Percentiles rank a stretch among this genome's conserved stretches.
These are phyloP conservation scores for Xiphorhynchus erythropygius DNA, from an alignment of 2,797 vertebrate species.

Conservation along the genomic window DNA sequence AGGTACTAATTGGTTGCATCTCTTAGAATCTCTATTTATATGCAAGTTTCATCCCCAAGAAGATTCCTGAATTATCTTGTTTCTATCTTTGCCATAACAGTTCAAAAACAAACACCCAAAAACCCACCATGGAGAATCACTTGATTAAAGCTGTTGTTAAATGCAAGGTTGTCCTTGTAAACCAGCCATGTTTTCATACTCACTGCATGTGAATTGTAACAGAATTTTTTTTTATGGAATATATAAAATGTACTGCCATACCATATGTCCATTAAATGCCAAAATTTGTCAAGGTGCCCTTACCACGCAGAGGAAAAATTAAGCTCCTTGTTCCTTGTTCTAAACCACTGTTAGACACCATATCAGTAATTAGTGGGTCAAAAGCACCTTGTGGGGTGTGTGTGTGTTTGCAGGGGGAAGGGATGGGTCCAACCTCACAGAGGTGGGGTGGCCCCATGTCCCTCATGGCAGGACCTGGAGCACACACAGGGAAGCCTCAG, in stretches of 20 bases:
- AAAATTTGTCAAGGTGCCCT: background rate
- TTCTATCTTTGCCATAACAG: background rate
- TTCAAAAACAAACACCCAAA: background rate
- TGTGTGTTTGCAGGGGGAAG: no score
- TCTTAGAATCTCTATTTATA: background rate
- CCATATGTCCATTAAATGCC: background rate
- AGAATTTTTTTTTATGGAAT: background rate
- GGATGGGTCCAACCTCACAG: no score
- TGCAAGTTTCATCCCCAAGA: background rate
- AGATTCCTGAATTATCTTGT: background rate
- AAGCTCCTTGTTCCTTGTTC: background rate
- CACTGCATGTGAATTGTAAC: background rate
- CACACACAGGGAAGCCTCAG: no score
- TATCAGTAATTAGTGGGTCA: no score
- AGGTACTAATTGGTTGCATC: background rate
- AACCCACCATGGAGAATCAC: background rate
- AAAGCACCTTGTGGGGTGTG: no score
- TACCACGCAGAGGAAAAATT: background rate
- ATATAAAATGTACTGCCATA: background rate
- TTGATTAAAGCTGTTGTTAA: background rate
- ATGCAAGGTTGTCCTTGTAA: background rate
- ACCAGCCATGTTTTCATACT: background rate
- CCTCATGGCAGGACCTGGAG: no score
- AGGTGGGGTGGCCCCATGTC: no score
- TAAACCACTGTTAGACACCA: background rate